A percentile compares a stretch with the other conserved stretches of the same genome.
phyloP scores from a whole-genome alignment of 2,888 invertebrate genomes.

The Caenorhabditis sp. region DNA sequence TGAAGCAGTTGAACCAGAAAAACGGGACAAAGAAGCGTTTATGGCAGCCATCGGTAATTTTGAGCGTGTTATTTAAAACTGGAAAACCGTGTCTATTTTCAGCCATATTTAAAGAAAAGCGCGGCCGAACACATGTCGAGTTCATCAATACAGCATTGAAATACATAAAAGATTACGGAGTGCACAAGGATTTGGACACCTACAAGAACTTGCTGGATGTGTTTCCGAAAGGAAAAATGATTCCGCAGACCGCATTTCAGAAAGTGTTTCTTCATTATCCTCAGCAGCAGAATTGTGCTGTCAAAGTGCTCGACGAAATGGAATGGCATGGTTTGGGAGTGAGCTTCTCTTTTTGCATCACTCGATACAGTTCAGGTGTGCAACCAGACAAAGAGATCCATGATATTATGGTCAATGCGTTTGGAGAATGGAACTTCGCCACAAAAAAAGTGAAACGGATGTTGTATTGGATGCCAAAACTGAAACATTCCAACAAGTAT shows the following conservation, averaged over 20 bases:
- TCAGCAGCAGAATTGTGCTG: slow-evolving; percentile 93
- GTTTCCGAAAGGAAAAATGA: slow-evolving; percentile 87
- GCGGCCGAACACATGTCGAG: slow-evolving; percentile 90
- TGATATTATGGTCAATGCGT: slow-evolving; percentile 87
- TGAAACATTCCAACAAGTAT: slow-evolving; percentile 92
- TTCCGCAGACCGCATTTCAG: slow-evolving; percentile 86
- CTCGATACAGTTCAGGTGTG: slow-evolving; percentile 83
- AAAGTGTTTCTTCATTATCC: slow-evolving; percentile 94
- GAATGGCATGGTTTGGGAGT: slow-evolving; percentile 87
- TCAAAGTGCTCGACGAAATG: slow-evolving; percentile 94
- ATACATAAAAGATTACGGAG: slow-evolving; percentile 91
- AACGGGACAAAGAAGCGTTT: slow-evolving; percentile 73
- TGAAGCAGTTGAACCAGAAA: slow-evolving; percentile 63
- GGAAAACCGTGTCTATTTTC: slow-evolving; percentile 4
- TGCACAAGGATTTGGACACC: slow-evolving; percentile 84
- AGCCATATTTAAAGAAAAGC: slow-evolving; percentile 85
- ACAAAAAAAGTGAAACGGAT: slow-evolving; percentile 81
- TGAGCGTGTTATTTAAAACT: not conserved
- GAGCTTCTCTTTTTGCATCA: not conserved
- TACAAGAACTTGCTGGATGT: slow-evolving; percentile 80
- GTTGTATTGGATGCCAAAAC: slow-evolving; percentile 88
- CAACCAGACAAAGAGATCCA: slow-evolving; percentile 93
- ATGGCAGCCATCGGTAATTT: slow-evolving; percentile 70
- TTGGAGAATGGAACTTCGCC: slow-evolving; percentile 85
- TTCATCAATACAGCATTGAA: slow-evolving; percentile 92